Evolutionary conservation across 2,888 invertebrate species (phyloP).

Genomic region (Morinoia aosen): DNA sequence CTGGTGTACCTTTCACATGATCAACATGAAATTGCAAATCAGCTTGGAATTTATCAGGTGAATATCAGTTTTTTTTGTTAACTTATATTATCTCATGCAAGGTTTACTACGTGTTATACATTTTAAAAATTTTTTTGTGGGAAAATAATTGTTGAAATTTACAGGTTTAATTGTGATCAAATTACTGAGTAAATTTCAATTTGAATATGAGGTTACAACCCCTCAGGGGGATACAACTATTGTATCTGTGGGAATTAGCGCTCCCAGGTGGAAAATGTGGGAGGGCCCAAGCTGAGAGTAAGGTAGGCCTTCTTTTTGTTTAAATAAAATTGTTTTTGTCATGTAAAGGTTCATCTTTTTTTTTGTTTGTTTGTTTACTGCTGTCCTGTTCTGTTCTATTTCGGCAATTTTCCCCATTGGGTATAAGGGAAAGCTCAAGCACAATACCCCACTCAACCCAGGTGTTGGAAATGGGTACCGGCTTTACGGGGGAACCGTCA

Average conservation of each 20-base stretch:
- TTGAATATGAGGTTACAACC: background rate
- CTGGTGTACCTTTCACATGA: background rate
- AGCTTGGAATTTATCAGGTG: conserved; percentile 24
- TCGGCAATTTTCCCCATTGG: no score
- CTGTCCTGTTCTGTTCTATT: no score
- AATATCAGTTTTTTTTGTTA: background rate
- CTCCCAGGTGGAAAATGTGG: no score
- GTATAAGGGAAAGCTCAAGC: no score
- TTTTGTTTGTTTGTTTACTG: background rate
- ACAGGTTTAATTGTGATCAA: background rate
- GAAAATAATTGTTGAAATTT: background rate
- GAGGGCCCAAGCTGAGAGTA: no score
- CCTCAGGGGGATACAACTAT: background rate
- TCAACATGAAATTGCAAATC: background rate
- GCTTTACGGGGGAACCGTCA: no score
- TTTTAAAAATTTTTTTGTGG: background rate
- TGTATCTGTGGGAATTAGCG: no score
- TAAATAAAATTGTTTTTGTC: no score
- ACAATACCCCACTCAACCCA: no score
- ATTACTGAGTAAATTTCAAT: background rate
- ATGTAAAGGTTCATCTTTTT: no score
- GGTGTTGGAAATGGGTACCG: no score
- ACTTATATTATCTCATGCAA: background rate
- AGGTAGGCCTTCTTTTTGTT: no score
- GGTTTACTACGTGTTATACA: background rate